A percentile compares a stretch with the other conserved stretches of the same genome.
phyloP scores from a whole-genome alignment of 1,140 invertebrate species.

The Zelostemma sp. region DNA sequence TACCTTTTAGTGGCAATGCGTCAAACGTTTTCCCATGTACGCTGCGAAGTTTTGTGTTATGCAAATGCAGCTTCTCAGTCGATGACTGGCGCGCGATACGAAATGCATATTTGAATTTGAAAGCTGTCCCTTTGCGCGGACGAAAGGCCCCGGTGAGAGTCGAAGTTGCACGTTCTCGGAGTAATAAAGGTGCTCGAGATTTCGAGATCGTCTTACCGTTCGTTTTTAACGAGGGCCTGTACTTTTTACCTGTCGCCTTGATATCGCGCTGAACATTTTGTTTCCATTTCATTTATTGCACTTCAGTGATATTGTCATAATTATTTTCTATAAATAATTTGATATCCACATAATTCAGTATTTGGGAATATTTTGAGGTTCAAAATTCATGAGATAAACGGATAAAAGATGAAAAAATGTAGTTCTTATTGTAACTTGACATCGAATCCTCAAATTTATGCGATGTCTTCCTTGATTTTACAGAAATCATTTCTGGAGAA shows the following conservation, averaged over 20 bases:
- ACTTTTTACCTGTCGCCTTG: constrained; percentile 9
- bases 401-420: too few species aligned
- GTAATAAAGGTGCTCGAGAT: too few species aligned
- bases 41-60: constrained; percentile 40
- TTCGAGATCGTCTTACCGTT: constrained; percentile 47
- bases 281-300: not conserved
- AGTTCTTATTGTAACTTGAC: too few species aligned
- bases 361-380: too few species aligned
- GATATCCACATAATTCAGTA: too few species aligned
- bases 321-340: too few species aligned
- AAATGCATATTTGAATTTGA: constrained; percentile 48
- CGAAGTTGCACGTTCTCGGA: constrained; percentile 42
- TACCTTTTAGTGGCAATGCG: constrained; percentile 11
- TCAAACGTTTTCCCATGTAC: constrained; percentile 43
- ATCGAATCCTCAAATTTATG: too few species aligned
- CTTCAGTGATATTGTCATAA: too few species aligned
- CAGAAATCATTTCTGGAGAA: too few species aligned
- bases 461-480: too few species aligned
- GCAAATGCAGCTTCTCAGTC: constrained; percentile 43
- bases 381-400: too few species aligned
- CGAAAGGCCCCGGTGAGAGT: constrained; percentile 15
- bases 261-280: constrained; percentile 35
- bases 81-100: constrained; percentile 38
- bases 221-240: constrained; percentile 32
- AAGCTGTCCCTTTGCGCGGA: constrained; percentile 26